Evolutionary conservation across 2,888 invertebrate genomes (phyloP), one percentile per base, ranked within the genome.

Genomic region (Drosophila percnosoma): DNA sequence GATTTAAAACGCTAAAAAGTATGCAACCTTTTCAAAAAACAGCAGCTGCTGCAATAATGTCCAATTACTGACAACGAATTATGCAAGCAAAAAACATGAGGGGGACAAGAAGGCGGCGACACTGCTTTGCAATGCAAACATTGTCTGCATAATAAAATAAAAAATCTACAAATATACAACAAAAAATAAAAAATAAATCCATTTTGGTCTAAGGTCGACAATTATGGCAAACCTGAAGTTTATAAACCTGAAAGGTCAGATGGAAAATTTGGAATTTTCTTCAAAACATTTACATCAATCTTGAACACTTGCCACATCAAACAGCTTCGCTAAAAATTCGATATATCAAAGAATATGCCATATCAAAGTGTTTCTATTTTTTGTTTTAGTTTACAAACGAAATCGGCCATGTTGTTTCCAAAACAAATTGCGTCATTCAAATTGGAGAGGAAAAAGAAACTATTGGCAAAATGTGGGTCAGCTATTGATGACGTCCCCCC

Each of bases 401-500:
- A 68, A 61, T 65, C 53, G 10, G 27, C 53, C 49, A 31, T 51
- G 34, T 54, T 68, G 51, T 68, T 72, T 53, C 40, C 77, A 77
- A 77, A 76, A 72, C 76, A 65, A 65, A 77, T 62, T 64, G 60
- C 75, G 59, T 79, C 76, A 73, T 67, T 79, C 48, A 52, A 55
- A 61, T 62, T 51, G 40, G 15, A 58, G 29, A 59, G 42, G 2
- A 58, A 60, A 57, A 34, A 40, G 13, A 58, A 60, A 58, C 49
- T 45, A 38, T 65, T 45, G 18, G 31, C 33, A 2, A 52, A 67
- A 78, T 55, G 51, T 70, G 75, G 77, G 77, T 78, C 77, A 79
- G 60, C 75, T 67, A 79, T 79, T 78, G 77, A 79, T 79, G 80
- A 78, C 74, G 77, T 74, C 45, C 52, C 10, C 4, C 34, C 38